Conservation (phyloP, 2,797 vertebrate species). For the Acrocephalus scirpaceus region DNA sequence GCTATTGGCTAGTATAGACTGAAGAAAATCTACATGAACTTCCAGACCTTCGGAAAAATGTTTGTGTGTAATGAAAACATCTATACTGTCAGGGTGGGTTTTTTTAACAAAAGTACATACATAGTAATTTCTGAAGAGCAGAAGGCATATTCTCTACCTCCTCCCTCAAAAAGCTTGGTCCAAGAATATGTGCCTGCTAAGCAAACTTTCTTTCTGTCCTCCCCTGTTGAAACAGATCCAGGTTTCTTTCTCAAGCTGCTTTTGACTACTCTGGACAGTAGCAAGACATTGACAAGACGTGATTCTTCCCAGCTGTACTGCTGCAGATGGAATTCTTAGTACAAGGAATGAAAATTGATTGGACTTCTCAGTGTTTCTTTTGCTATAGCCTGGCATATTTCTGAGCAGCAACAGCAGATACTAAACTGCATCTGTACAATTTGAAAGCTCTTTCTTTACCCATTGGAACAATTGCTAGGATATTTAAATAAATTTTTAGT, state of each 20-base stretch:
- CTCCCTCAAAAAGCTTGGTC: background rate
- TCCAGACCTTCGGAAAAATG: background rate
- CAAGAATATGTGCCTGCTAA: background rate
- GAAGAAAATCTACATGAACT: background rate
- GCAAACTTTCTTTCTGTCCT: background rate
- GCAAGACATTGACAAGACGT: background rate
- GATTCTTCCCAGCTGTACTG: background rate
- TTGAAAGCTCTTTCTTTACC: background rate
- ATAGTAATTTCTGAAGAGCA: background rate
- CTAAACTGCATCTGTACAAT: background rate
- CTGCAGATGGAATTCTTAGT: constrained; percentile 10
- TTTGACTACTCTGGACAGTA: background rate
- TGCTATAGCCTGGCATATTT: background rate
- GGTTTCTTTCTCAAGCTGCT: background rate
- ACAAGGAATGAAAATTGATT: background rate
- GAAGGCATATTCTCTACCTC: background rate
- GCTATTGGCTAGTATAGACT: background rate
- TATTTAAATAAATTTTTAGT: background rate
- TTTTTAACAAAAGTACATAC: background rate
- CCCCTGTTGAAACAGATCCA: background rate
- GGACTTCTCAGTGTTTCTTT: background rate
- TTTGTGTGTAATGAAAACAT: background rate
- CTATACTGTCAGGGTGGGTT: background rate
- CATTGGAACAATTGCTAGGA: background rate
- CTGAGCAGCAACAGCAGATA: background rate